These are phyloP conservation scores for Spinibarbus caldwelli DNA, from an alignment of 2,797 vertebrate species.

Conservation along the genomic window DNA sequence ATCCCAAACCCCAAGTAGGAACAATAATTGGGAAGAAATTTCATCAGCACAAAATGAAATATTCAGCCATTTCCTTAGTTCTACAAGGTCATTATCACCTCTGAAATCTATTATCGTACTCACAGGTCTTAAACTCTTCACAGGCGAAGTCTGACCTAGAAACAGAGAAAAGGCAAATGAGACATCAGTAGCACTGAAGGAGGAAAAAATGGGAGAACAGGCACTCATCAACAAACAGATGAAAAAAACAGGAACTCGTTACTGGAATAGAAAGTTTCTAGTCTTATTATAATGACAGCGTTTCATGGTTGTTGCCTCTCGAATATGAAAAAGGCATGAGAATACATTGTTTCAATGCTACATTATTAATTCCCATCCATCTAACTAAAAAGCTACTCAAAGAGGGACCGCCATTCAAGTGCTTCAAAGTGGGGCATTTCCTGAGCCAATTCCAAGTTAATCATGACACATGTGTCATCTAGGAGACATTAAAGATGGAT, in stretches of 20 bases:
- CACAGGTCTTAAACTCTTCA: constrained; percentile 87
- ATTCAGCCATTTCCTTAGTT: background rate
- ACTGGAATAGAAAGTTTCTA: constrained; percentile 14
- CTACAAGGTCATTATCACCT: constrained; percentile 20
- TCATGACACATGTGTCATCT: constrained; percentile 62
- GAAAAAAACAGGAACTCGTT: constrained; percentile 34
- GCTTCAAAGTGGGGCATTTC: constrained; percentile 60
- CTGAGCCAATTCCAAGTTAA: constrained; percentile 57
- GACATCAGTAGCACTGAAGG: background rate
- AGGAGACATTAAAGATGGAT: constrained; percentile 69
- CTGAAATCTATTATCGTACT: constrained; percentile 63
- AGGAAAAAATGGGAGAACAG: background rate
- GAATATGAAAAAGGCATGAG: constrained; percentile 30
- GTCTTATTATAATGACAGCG: constrained; percentile 31
- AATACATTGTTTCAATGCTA: constrained; percentile 42
- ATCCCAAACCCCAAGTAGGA: background rate
- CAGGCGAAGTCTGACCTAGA: constrained; percentile 93
- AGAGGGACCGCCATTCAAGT: constrained; percentile 39
- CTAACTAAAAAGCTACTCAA: constrained; percentile 44
- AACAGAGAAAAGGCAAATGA: constrained; percentile 56
- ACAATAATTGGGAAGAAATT: constrained; percentile 13
- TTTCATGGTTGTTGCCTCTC: constrained; percentile 21
- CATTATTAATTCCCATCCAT: constrained; percentile 43
- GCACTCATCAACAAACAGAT: constrained; percentile 13
- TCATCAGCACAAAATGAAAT: background rate